Conservation (phyloP, 37 sponge, comb jelly and placozoan species). For the Dysidea cf. avara region DNA sequence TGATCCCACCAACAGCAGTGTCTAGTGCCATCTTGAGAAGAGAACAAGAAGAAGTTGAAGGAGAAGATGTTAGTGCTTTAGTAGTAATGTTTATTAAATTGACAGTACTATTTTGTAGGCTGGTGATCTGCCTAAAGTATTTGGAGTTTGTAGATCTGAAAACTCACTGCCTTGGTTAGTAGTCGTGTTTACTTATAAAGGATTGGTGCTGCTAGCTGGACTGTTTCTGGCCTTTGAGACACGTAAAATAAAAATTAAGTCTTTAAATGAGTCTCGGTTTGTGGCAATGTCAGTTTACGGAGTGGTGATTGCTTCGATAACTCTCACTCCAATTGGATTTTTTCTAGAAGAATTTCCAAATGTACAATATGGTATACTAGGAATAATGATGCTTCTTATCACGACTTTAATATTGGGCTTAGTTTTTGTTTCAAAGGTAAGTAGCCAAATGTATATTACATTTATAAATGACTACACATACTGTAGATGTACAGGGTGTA, state of each 20-base stretch:
- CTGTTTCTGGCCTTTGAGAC: slow-evolving; percentile 50
- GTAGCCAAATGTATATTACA: neutral
- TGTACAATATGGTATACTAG: slow-evolving; percentile 18
- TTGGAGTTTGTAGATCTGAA: slow-evolving; percentile 20
- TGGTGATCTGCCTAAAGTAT: slow-evolving; percentile 22
- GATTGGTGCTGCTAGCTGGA: slow-evolving; percentile 37
- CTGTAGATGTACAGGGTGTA: too few species aligned
- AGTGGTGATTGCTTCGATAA: slow-evolving; percentile 3
- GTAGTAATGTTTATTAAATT: too few species aligned
- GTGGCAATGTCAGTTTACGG: slow-evolving; percentile 34
- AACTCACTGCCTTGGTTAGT: slow-evolving; percentile 20
- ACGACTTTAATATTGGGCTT: slow-evolving; percentile 29
- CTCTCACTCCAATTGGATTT: slow-evolving; percentile 19
- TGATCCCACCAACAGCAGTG: too few species aligned
- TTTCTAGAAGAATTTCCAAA: slow-evolving; percentile 16
- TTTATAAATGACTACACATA: too few species aligned
- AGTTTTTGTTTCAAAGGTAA: slow-evolving; percentile 49
- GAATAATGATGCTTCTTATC: slow-evolving; percentile 7
- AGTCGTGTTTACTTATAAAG: slow-evolving; percentile 42
- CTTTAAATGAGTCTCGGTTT: slow-evolving; percentile 59
- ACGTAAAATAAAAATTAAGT: slow-evolving; percentile 52
- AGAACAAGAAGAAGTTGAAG: too few species aligned
- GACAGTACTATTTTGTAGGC: neutral
- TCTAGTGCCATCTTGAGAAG: too few species aligned
- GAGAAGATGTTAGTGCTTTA: too few species aligned